These are phyloP conservation scores for Macrostomum lignano DNA, from an alignment of 1,140 invertebrate genomes.

Conservation along the genomic window DNA sequence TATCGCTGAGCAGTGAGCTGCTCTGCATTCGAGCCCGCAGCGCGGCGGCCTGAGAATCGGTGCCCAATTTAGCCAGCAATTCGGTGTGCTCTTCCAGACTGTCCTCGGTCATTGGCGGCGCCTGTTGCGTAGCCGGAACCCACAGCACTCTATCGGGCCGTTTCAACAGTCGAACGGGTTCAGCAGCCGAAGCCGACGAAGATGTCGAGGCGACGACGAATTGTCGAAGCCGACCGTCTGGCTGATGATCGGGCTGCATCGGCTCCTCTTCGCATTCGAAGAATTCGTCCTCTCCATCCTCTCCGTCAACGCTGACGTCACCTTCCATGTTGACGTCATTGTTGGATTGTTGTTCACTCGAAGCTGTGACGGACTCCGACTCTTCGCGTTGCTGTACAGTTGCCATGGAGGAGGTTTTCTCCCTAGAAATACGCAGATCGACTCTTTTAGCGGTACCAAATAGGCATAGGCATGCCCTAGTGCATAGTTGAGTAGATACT, in stretches of 20 bases:
- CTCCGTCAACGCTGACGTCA: background rate
- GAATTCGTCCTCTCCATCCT: conserved; percentile 53
- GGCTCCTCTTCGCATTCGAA: conserved; percentile 38
- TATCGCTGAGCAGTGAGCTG: conserved; percentile 69
- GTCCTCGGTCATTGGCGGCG: conserved; percentile 81
- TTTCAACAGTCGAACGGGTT: conserved; percentile 28
- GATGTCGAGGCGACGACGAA: conserved; percentile 15
- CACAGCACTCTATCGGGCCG: conserved; percentile 33
- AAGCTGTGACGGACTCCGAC: too few species aligned
- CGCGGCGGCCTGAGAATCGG: conserved; percentile 48
- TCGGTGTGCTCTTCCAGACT: conserved; percentile 70
- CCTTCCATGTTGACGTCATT: conserved; percentile 2
- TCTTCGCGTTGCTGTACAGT: too few species aligned
- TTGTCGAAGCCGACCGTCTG: conserved; percentile 40
- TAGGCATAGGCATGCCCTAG: too few species aligned
- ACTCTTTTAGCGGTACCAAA: conserved; percentile 52
- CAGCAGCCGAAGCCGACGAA: conserved; percentile 36
- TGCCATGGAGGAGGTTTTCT: too few species aligned
- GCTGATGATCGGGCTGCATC: conserved; percentile 19
- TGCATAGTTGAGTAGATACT: too few species aligned
- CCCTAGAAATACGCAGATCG: conserved; percentile 44
- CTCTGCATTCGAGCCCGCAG: conserved; percentile 69
- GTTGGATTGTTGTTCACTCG: conserved; percentile 33
- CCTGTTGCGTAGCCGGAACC: conserved; percentile 66
- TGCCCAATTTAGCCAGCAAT: conserved; percentile 48